A percentile compares a stretch with the other conserved stretches of the same genome.
These are phyloP conservation scores for Euphydryas editha DNA, from an alignment of 2,888 invertebrate genomes.

Conservation along the genomic window DNA sequence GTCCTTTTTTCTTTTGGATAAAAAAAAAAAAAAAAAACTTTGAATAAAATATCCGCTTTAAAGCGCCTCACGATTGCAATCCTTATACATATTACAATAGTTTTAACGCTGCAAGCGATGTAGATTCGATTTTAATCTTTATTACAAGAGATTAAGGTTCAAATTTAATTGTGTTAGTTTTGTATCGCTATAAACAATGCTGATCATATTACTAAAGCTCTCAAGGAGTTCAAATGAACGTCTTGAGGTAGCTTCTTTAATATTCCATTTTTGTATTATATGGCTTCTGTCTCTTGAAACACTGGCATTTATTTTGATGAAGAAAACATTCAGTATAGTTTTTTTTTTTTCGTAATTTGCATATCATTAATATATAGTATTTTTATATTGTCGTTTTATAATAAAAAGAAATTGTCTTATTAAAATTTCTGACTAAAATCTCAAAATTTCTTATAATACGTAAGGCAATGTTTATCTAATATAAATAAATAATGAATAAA, in stretches of 20 bases:
- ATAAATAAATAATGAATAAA: too few relatives aligned
- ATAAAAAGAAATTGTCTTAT: too few relatives aligned
- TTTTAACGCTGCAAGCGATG: neutral
- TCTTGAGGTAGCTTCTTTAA: conserved; percentile 12
- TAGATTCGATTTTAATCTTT: neutral
- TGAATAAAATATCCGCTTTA: conserved; percentile 17
- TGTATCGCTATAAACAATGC: conserved; percentile 9
- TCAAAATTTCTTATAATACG: too few relatives aligned
- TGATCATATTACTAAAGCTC: conserved; percentile 16
- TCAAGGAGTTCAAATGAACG: conserved; percentile 14
- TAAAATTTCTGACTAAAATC: too few relatives aligned
- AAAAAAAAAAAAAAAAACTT: too few relatives aligned
- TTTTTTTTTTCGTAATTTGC: neutral
- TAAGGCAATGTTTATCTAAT: too few relatives aligned
- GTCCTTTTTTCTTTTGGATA: too few relatives aligned
- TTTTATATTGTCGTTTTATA: too few relatives aligned
- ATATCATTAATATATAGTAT: too few relatives aligned
- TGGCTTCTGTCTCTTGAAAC: conserved; percentile 1
- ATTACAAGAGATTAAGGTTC: neutral
- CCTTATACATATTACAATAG: conserved; percentile 13
- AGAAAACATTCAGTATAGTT: neutral
- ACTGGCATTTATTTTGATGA: neutral
- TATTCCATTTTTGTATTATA: conserved; percentile 14
- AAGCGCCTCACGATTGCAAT: conserved; percentile 10
- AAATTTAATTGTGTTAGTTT: neutral